A percentile compares a stretch with the other conserved stretches of the same genome.
Evolutionary conservation across 2,113 vertebrate species (phyloP).

Genomic region (Pterophyllum scalare): DNA sequence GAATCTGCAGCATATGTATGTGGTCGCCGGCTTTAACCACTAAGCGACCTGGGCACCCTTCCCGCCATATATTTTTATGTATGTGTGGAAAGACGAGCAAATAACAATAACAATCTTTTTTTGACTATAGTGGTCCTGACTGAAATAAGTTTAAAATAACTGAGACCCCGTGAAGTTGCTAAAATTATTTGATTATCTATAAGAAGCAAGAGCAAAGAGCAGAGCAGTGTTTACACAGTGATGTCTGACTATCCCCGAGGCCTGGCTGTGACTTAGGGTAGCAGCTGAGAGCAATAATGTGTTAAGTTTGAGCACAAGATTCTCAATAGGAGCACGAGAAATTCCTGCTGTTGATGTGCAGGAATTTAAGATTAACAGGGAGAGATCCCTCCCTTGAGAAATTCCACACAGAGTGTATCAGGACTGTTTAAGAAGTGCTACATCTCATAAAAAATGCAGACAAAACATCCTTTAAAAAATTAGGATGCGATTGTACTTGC

Average conservation of each 20-base stretch:
- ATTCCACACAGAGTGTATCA: constrained; percentile 39
- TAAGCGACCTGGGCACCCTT: too few species aligned
- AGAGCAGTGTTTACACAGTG: background rate
- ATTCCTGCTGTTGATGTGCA: constrained; percentile 35
- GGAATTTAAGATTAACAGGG: constrained; percentile 52
- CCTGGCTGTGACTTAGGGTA: background rate
- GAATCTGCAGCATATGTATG: too few species aligned
- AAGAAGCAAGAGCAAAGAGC: background rate
- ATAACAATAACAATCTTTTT: background rate
- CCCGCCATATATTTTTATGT: background rate
- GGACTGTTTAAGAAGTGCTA: background rate
- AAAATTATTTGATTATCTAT: background rate
- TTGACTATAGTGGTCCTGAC: background rate
- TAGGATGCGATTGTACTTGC: background rate
- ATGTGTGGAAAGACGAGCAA: background rate
- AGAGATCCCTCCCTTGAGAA: constrained; percentile 39
- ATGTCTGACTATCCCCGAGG: background rate
- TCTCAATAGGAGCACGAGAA: constrained; percentile 13
- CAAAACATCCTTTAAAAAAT: background rate
- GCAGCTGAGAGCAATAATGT: background rate
- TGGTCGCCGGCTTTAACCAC: too few species aligned
- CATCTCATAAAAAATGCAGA: background rate
- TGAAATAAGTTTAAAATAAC: background rate
- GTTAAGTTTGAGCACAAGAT: background rate
- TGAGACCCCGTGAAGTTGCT: background rate